phyloP scores from a whole-genome alignment of 92 coral and sea anemone genomes.

The Epizoanthus illoricatus region DNA sequence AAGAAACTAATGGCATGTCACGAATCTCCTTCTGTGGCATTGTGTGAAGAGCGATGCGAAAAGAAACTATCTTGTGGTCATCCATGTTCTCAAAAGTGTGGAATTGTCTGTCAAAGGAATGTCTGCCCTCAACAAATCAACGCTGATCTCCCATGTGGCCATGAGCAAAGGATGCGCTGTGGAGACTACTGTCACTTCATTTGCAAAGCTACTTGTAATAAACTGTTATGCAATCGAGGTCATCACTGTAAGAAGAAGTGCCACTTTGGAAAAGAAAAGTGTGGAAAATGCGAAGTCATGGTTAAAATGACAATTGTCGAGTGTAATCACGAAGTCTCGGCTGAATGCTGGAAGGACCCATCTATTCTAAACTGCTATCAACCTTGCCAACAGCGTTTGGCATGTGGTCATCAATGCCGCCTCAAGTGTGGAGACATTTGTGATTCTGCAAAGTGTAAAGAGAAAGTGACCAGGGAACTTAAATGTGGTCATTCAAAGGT shows the following conservation, averaged over 20 bases:
- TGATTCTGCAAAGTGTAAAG: slow-evolving; percentile 26
- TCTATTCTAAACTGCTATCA: slow-evolving; percentile 18
- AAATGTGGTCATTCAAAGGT: slow-evolving; percentile 38
- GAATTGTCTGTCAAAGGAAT: slow-evolving; percentile 39
- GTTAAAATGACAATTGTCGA: slow-evolving; percentile 6
- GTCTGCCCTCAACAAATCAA: slow-evolving; percentile 41
- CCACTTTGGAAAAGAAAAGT: slow-evolving; percentile 35
- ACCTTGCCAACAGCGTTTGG: slow-evolving; percentile 41
- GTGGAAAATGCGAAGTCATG: slow-evolving; percentile 29
- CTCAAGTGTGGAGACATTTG: slow-evolving; percentile 53
- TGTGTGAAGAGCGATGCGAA: slow-evolving; percentile 49
- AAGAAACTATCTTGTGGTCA: slow-evolving; percentile 67
- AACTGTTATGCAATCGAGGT: slow-evolving; percentile 19
- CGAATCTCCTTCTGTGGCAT: slow-evolving; percentile 26
- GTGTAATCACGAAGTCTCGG: slow-evolving; percentile 36
- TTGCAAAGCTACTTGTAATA: slow-evolving; percentile 43
- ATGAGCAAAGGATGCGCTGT: slow-evolving; percentile 35
- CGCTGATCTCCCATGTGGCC: slow-evolving; percentile 45
- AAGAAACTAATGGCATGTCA: slow-evolving; percentile 46
- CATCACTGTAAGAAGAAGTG: slow-evolving; percentile 50
- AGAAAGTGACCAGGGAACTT: slow-evolving; percentile 17
- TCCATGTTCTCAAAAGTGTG: slow-evolving; percentile 55
- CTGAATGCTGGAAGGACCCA: slow-evolving; percentile 30
- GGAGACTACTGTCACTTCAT: slow-evolving; percentile 32
- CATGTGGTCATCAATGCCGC: slow-evolving; percentile 48